Conservation (phyloP, 2,113 vertebrate genomes). For the Pseudorectes ferrugineus region DNA sequence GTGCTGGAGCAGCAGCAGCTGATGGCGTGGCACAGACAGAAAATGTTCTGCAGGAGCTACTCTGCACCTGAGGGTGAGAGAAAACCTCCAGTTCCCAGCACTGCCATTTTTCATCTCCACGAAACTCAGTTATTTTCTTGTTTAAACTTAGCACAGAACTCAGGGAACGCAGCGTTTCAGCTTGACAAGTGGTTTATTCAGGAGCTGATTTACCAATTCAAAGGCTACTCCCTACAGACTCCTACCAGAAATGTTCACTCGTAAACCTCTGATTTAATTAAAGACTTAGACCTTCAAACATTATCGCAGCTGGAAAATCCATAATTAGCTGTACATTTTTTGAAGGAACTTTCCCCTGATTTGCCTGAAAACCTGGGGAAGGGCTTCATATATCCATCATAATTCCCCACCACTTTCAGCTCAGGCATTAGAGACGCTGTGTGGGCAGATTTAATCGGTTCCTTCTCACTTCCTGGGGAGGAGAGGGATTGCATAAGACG, state of each 20-base stretch:
- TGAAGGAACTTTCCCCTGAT: conserved; percentile 40
- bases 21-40: neutral
- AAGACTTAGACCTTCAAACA: conserved; percentile 35
- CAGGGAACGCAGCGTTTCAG: neutral
- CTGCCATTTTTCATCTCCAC: neutral
- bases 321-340: conserved; percentile 57
- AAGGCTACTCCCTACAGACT: conserved; percentile 54
- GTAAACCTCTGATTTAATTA: conserved; percentile 58
- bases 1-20: neutral
- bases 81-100: neutral
- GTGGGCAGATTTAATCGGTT: conserved; percentile 66
- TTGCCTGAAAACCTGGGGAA: conserved; percentile 46
- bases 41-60: neutral
- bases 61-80: neutral
- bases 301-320: conserved; percentile 67
- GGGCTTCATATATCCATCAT: conserved; percentile 1
- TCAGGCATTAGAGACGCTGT: conserved; percentile 47
- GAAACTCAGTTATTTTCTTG: neutral
- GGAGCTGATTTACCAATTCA: conserved; percentile 64
- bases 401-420: conserved; percentile 36
- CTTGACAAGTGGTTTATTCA: conserved; percentile 48
- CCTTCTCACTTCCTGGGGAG: conserved; percentile 49
- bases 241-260: conserved; percentile 51
- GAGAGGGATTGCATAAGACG: conserved; percentile 55
- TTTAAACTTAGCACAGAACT: conserved; percentile 2